phyloP scores from a whole-genome alignment of 2,797 vertebrate species.

The Esox masquinongy region DNA sequence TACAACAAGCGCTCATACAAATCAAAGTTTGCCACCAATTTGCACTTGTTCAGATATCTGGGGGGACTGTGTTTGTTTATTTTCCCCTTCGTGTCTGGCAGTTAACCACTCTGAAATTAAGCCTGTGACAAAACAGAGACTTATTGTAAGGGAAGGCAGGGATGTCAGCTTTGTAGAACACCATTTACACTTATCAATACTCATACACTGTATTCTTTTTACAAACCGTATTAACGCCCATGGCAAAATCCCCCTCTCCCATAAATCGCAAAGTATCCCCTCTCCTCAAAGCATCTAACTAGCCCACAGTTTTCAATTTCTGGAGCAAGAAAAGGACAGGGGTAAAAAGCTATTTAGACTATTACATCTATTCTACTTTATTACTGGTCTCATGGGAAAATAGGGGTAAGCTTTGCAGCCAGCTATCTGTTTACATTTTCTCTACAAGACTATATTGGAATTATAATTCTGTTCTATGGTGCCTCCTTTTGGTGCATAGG shows the following conservation, averaged over 20 bases:
- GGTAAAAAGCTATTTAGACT: slow-evolving; percentile 71
- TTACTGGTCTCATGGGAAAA: slow-evolving; percentile 74
- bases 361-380: slow-evolving; percentile 82
- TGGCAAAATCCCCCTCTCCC: slow-evolving; percentile 38
- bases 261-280: slow-evolving; percentile 26
- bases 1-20: slow-evolving; percentile 50
- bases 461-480: slow-evolving; percentile 79
- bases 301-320: slow-evolving; percentile 69
- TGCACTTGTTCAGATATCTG: slow-evolving; percentile 54
- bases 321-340: slow-evolving; percentile 64
- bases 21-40: slow-evolving; percentile 69
- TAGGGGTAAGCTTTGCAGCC: slow-evolving; percentile 63
- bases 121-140: slow-evolving; percentile 49
- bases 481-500: slow-evolving; percentile 70
- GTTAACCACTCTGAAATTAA: slow-evolving; percentile 53
- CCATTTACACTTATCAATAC: slow-evolving; percentile 59
- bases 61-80: slow-evolving; percentile 55
- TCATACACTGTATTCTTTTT: slow-evolving; percentile 62
- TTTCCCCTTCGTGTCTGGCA: slow-evolving; percentile 41
- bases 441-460: slow-evolving; percentile 75
- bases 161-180: slow-evolving; percentile 32
- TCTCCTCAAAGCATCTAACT: slow-evolving; percentile 43
- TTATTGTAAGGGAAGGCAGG: slow-evolving; percentile 37
- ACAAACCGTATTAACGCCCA: slow-evolving; percentile 62
- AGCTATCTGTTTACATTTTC: slow-evolving; percentile 79